These are phyloP conservation scores for Neotoma lepida DNA, from an alignment of 2,113 vertebrate genomes.

Conservation along the genomic window DNA sequence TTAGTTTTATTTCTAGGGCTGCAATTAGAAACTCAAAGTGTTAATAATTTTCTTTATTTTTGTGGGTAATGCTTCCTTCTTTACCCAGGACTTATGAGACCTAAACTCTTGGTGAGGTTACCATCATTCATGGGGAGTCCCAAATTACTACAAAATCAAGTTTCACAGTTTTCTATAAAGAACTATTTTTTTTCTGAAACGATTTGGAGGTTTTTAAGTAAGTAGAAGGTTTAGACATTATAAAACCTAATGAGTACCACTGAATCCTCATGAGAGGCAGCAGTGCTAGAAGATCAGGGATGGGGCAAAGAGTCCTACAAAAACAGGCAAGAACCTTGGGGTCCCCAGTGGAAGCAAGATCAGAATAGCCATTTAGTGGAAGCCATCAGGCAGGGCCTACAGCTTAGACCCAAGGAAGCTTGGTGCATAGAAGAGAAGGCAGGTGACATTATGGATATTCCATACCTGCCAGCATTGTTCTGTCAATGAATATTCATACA, in stretches of 20 bases:
- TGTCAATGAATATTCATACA: not conserved
- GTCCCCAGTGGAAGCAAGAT: not conserved
- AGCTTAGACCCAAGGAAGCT: not conserved
- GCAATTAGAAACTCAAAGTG: not conserved
- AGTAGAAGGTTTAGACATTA: constrained; percentile 10
- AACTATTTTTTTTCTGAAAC: not conserved
- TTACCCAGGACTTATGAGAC: not conserved
- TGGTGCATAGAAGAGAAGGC: not conserved
- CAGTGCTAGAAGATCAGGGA: not conserved
- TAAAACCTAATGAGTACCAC: not conserved
- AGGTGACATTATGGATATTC: not conserved
- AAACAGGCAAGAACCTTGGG: not conserved
- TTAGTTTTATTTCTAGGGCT: constrained; percentile 13
- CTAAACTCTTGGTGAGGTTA: not conserved
- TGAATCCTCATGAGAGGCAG: not conserved
- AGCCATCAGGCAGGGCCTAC: not conserved
- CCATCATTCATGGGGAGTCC: not conserved
- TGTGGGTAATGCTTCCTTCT: not conserved
- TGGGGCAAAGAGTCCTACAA: not conserved
- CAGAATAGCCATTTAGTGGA: not conserved
- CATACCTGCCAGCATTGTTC: not conserved
- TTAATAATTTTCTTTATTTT: not conserved
- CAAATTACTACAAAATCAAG: constrained; percentile 19
- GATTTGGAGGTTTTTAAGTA: constrained; percentile 10
- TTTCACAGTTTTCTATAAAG: constrained; percentile 6